These are phyloP conservation scores for Elanus axillaris DNA, from an alignment of 2,113 vertebrate genomes.

Conservation along the genomic window DNA sequence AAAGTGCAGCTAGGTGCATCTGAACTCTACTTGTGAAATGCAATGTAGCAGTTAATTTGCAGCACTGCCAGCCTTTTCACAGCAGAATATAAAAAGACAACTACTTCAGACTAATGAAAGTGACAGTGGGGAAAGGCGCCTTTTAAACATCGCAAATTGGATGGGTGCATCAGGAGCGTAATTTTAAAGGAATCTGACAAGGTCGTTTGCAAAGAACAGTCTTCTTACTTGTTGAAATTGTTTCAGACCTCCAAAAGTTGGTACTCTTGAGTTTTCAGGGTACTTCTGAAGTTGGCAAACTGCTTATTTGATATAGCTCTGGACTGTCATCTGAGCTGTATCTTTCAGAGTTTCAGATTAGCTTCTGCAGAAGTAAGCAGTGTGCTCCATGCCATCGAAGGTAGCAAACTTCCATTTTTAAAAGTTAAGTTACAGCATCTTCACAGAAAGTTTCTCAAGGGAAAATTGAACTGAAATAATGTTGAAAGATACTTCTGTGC, in stretches of 20 bases:
- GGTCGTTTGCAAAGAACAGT: not conserved
- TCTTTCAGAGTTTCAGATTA: not conserved
- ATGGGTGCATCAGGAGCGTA: conserved; percentile 6
- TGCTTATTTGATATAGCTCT: not conserved
- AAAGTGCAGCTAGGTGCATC: not conserved
- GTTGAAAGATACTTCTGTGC: not conserved
- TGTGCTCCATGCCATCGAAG: fast-evolving
- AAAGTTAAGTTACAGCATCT: not conserved
- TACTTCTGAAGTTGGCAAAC: not conserved
- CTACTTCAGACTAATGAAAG: conserved; percentile 35
- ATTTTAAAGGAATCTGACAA: conserved; percentile 58
- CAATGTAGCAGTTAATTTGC: conserved; percentile 47
- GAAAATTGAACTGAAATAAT: not conserved
- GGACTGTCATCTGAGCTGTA: not conserved
- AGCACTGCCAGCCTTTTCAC: not conserved
- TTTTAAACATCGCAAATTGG: conserved; percentile 26
- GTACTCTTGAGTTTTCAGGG: not conserved
- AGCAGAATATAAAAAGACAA: not conserved
- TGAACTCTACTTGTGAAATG: not conserved
- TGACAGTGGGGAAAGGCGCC: conserved; percentile 13
- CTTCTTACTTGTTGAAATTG: not conserved
- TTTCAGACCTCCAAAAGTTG: not conserved
- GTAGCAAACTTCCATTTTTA: not conserved
- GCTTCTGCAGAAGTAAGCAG: not conserved
- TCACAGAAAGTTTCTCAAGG: not conserved